Percentiles rank a stretch among this genome's conserved stretches.
These are phyloP conservation scores for Drosophila mercatorum DNA, from an alignment of 2,888 invertebrate species.

Conservation along the genomic window DNA sequence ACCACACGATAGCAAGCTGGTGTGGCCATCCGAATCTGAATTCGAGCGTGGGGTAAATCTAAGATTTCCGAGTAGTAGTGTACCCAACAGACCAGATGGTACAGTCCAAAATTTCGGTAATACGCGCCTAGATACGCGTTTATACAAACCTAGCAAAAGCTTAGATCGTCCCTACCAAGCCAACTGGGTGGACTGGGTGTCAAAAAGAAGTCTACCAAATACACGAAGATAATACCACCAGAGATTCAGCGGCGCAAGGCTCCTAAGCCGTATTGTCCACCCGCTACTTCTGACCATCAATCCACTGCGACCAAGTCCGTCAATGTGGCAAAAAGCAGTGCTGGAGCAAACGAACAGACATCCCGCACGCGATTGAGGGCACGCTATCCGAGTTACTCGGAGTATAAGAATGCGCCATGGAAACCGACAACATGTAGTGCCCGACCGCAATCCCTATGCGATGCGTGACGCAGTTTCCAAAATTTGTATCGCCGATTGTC, in stretches of 20 bases:
- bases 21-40: slow-evolving; percentile 31
- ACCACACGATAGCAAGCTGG: slow-evolving; percentile 9
- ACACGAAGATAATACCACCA: not conserved
- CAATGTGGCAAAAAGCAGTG: fast-evolving
- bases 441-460: slow-evolving; percentile 6
- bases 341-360: not conserved
- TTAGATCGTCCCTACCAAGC: slow-evolving; percentile 26
- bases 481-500: not conserved
- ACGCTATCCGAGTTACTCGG: slow-evolving; percentile 58
- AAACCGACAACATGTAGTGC: slow-evolving; percentile 7
- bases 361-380: slow-evolving; percentile 12
- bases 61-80: slow-evolving; percentile 20
- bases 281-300: not conserved
- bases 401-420: slow-evolving; percentile 15
- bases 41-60: slow-evolving; percentile 20
- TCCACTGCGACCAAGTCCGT: slow-evolving; percentile 13
- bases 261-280: not conserved
- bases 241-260: not conserved
- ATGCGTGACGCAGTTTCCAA: slow-evolving; percentile 13
- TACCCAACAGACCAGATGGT: slow-evolving; percentile 11
- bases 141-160: slow-evolving; percentile 45
- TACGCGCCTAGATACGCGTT: slow-evolving; percentile 20
- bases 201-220: not conserved
- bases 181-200: slow-evolving; percentile 43
- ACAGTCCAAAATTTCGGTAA: slow-evolving; percentile 9